phyloP scores from a whole-genome alignment of 1,140 invertebrate genomes.

The Trypoxylus dichotomus region DNA sequence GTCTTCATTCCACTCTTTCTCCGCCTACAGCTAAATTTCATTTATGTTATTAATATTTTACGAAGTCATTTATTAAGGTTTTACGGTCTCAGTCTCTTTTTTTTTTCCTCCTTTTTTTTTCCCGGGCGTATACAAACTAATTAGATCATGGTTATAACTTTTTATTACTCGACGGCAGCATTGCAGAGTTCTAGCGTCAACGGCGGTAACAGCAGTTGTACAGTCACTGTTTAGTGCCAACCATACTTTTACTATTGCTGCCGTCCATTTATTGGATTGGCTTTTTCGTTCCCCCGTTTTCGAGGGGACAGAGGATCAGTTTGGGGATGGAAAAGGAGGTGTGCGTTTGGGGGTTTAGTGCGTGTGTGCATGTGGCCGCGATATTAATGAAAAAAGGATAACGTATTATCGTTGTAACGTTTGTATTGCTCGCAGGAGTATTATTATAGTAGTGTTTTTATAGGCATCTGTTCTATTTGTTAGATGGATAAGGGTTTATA shows the following conservation, averaged over 20 bases:
- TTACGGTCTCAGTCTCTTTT: background rate
- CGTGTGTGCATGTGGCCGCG: background rate
- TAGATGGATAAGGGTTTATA: background rate
- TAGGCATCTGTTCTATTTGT: background rate
- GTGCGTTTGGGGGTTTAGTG: too few species aligned
- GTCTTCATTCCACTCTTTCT: background rate
- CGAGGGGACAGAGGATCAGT: too few species aligned
- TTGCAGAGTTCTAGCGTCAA: background rate
- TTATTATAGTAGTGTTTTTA: background rate
- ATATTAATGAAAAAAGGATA: conserved; percentile 1
- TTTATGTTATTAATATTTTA: conserved; percentile 8
- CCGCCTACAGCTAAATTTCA: background rate
- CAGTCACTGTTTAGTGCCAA: background rate
- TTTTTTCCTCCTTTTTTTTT: background rate
- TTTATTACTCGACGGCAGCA: background rate
- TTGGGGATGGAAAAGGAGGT: background rate
- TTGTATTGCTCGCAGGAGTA: background rate
- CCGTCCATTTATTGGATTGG: background rate
- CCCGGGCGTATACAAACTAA: background rate
- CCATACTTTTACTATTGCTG: background rate
- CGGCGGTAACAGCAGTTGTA: background rate
- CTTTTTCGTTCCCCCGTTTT: background rate
- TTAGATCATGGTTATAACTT: conserved; percentile 3
- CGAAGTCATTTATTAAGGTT: background rate
- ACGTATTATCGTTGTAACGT: background rate